A percentile compares a stretch with the other conserved stretches of the same genome.
These are phyloP conservation scores for Vanessa tameamea DNA, from an alignment of 1,140 invertebrate genomes.

Conservation along the genomic window DNA sequence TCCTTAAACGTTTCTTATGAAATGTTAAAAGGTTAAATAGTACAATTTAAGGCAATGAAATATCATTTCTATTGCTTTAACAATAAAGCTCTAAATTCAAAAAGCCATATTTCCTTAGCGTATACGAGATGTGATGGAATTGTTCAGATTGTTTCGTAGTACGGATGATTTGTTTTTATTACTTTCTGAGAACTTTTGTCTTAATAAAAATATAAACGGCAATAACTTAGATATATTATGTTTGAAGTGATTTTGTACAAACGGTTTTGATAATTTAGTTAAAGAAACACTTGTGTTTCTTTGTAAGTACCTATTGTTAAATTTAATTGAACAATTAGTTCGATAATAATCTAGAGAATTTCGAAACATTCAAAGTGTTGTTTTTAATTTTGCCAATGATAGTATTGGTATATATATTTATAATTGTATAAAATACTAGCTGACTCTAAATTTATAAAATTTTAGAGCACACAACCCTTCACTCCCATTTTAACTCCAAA, in stretches of 20 bases:
- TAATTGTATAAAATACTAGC: no score
- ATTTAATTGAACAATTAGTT: no score
- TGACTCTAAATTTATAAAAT: no score
- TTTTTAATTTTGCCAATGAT: no score
- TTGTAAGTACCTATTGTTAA: no score
- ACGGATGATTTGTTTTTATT: constrained; percentile 10
- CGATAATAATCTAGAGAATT: no score
- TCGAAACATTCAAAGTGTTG: no score
- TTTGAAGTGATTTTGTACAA: background rate
- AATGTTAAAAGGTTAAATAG: background rate
- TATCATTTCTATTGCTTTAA: background rate
- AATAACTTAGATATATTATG: background rate
- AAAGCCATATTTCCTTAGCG: background rate
- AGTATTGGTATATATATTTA: no score
- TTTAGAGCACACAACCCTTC: no score
- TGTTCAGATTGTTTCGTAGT: background rate
- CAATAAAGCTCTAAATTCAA: background rate
- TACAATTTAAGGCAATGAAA: background rate
- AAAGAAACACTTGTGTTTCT: no score
- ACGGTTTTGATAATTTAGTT: no score
- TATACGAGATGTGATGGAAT: background rate
- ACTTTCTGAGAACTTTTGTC: constrained; percentile 5
- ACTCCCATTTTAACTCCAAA: no score
- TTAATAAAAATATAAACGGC: constrained; percentile 4
- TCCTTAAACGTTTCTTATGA: constrained; percentile 21